Percentiles rank a stretch among this genome's conserved stretches.
These are phyloP conservation scores for Lepus europaeus DNA, from an alignment of 2,113 vertebrate species.

Conservation along the genomic window DNA sequence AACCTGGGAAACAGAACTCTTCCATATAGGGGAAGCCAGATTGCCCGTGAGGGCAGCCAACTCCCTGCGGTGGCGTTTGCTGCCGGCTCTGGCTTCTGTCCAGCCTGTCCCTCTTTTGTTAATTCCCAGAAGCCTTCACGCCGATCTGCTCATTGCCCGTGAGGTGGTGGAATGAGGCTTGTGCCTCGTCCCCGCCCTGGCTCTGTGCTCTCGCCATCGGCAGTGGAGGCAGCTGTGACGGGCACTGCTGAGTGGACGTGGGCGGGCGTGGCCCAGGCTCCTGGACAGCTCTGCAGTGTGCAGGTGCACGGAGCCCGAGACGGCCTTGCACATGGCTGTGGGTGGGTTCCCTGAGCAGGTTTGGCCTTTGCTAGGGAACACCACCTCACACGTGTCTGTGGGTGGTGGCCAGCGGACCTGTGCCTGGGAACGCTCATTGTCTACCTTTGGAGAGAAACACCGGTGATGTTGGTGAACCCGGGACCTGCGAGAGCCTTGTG, in stretches of 20 bases:
- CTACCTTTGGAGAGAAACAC: background rate
- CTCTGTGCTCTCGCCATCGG: accelerated
- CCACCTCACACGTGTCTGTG: no score
- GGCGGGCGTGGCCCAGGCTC: background rate
- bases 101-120: background rate
- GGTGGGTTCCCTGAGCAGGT: background rate
- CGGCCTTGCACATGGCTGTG: background rate
- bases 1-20: background rate
- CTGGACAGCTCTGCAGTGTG: no score
- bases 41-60: background rate
- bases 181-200: accelerated
- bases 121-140: background rate
- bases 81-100: no score
- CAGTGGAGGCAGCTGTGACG: background rate
- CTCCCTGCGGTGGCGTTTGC: no score
- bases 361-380: background rate
- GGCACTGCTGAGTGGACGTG: accelerated
- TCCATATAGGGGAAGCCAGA: background rate
- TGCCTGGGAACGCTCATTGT: no score
- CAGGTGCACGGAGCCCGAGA: background rate
- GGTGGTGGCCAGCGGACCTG: no score
- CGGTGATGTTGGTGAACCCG: no score
- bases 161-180: background rate
- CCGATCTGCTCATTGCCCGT: background rate
- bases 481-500: background rate